Conservation (phyloP, 1,140 invertebrate species). For the Drosophila saltans region DNA sequence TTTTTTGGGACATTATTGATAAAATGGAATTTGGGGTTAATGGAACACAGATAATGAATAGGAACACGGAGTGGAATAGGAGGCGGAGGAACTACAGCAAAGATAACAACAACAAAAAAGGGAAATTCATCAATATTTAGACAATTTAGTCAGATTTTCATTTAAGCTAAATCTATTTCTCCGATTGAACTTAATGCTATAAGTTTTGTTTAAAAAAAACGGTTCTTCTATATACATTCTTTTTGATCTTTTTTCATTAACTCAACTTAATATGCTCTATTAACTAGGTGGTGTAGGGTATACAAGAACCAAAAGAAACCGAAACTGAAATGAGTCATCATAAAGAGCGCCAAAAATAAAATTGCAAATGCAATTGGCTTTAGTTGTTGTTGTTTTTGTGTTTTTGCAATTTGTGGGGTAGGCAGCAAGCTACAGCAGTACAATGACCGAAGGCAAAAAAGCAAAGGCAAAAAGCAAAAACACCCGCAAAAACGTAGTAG, state of each 20-base stretch:
- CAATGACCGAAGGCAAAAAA: slow-evolving; percentile 70
- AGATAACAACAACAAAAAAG: too few relatives aligned
- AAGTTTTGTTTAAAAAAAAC: too few relatives aligned
- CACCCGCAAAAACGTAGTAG: slow-evolving; percentile 64
- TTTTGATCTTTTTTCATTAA: too few relatives aligned
- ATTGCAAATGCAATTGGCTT: slow-evolving; percentile 28
- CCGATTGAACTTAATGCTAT: too few relatives aligned
- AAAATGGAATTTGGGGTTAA: slow-evolving; percentile 32
- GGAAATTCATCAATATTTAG: too few relatives aligned
- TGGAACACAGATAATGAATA: slow-evolving; percentile 20
- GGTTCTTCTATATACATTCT: too few relatives aligned
- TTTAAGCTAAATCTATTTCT: too few relatives aligned
- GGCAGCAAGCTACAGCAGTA: slow-evolving; percentile 55
- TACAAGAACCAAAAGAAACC: slow-evolving; percentile 9
- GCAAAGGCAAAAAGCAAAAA: slow-evolving; percentile 59
- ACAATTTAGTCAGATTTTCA: too few relatives aligned
- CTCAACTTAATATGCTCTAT: background rate
- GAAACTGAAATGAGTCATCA: slow-evolving; percentile 56
- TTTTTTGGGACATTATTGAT: slow-evolving; percentile 58
- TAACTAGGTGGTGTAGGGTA: background rate
- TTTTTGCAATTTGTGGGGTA: slow-evolving; percentile 31
- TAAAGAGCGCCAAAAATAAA: slow-evolving; percentile 65
- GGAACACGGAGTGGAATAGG: too few relatives aligned
- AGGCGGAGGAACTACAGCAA: too few relatives aligned
- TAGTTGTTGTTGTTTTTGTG: slow-evolving; percentile 24